Percentiles rank a stretch among this genome's conserved stretches.
phyloP scores from a whole-genome alignment of 2,888 invertebrate genomes.

The Scaptomyza caliginosa region DNA sequence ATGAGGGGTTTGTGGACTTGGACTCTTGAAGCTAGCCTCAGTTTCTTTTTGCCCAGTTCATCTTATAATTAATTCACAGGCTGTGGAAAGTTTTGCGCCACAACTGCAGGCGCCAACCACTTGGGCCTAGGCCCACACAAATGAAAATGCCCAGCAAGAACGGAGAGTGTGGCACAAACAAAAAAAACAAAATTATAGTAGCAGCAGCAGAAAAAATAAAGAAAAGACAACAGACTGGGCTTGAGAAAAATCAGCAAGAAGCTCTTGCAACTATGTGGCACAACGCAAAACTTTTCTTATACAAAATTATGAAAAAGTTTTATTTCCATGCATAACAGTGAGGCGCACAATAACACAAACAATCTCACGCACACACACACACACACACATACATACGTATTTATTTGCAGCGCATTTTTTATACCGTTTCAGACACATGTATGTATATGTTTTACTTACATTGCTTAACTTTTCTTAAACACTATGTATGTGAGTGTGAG shows the following conservation, averaged over 20 bases:
- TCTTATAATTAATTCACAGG: slow-evolving; percentile 78
- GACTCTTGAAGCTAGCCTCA: slow-evolving; percentile 6
- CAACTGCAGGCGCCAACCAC: slow-evolving; percentile 65
- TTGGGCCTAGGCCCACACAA: slow-evolving; percentile 66
- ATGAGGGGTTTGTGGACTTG: neutral
- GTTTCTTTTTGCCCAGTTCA: slow-evolving; percentile 66
- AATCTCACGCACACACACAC: slow-evolving; percentile 9
- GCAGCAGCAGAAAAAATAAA: slow-evolving; percentile 1
- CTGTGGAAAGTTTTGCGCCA: slow-evolving; percentile 65
- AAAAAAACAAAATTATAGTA: slow-evolving; percentile 9
- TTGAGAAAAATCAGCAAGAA: slow-evolving; percentile 69
- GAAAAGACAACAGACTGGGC: slow-evolving; percentile 27
- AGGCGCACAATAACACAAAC: slow-evolving; percentile 31
- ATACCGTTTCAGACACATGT: slow-evolving; percentile 39
- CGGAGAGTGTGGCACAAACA: slow-evolving; percentile 11
- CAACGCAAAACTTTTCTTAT: slow-evolving; percentile 77
- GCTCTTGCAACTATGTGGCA: slow-evolving; percentile 75
- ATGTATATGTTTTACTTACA: slow-evolving; percentile 48
- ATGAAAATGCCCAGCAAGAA: slow-evolving; percentile 49
- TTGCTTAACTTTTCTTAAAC: slow-evolving; percentile 64
- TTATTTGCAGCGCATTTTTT: slow-evolving; percentile 55
- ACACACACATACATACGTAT: slow-evolving; percentile 27
- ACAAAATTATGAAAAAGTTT: slow-evolving; percentile 77
- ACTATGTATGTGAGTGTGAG: slow-evolving; percentile 15
- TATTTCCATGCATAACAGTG: slow-evolving; percentile 75